Conservation (phyloP, 2,797 vertebrate species). For the Champsocephalus gunnari region DNA sequence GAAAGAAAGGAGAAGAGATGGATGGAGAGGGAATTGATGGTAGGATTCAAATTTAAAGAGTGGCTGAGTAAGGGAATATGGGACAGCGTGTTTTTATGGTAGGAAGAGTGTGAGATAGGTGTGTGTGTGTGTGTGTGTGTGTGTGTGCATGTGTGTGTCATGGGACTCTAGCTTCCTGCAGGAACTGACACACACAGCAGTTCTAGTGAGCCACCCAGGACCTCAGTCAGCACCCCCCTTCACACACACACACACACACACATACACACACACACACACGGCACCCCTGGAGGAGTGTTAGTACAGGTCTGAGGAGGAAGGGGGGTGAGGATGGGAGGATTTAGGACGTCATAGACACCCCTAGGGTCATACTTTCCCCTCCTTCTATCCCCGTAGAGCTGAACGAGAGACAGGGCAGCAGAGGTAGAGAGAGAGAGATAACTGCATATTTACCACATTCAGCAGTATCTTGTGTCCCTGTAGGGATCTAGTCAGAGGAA, state of each 20-base stretch:
- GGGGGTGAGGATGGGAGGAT: constrained; percentile 47
- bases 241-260: constrained; percentile 32
- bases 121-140: constrained; percentile 42
- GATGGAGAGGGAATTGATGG: constrained; percentile 44
- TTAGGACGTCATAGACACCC: constrained; percentile 75
- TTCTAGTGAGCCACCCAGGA: constrained; percentile 86
- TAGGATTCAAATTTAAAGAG: constrained; percentile 71
- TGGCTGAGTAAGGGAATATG: constrained; percentile 76
- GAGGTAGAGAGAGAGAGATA: constrained; percentile 63
- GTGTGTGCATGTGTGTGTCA: constrained; percentile 42
- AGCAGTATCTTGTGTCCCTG: constrained; percentile 79
- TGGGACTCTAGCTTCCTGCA: constrained; percentile 85
- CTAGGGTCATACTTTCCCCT: constrained; percentile 78
- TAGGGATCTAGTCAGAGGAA: constrained; percentile 73
- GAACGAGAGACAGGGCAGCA: constrained; percentile 59
- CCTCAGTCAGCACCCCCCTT: constrained; percentile 85
- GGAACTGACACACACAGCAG: constrained; percentile 86
- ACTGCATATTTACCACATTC: constrained; percentile 78
- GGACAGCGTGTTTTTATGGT: constrained; percentile 70
- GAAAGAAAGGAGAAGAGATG: constrained; percentile 41
- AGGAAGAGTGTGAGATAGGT: constrained; percentile 51
- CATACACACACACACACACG: constrained; percentile 38
- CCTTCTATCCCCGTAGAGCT: constrained; percentile 72
- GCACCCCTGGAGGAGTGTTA: constrained; percentile 78
- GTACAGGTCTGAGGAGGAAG: constrained; percentile 57